Evolutionary conservation across 2,113 vertebrate genomes (phyloP).

Genomic region (Macquaria australasica): DNA sequence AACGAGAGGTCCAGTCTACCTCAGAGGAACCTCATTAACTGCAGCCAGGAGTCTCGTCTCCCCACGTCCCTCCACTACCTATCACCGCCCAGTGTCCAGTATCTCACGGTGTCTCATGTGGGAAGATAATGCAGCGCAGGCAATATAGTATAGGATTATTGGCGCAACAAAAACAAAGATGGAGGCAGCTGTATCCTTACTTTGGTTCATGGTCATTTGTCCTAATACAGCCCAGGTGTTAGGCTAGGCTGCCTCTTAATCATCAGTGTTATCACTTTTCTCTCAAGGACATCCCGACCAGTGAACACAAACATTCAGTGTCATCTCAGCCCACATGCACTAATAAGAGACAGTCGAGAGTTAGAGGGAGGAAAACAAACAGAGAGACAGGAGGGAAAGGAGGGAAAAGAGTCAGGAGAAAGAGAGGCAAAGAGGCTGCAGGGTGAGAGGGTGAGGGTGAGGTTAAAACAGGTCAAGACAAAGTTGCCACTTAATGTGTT

Average conservation of each 20-base stretch:
- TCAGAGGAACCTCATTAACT: conserved; percentile 65
- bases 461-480: conserved; percentile 22
- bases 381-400: conserved; percentile 14
- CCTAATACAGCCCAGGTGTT: conserved; percentile 65
- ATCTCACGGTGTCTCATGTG: conserved; percentile 41
- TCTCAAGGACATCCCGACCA: conserved; percentile 58
- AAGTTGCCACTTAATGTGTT: conserved; percentile 5
- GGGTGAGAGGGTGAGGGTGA: background rate
- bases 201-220: conserved; percentile 43
- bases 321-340: conserved; percentile 57
- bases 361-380: conserved; percentile 43
- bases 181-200: conserved; percentile 41
- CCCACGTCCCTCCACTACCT: conserved; percentile 40
- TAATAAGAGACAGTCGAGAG: conserved; percentile 34
- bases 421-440: conserved; percentile 20
- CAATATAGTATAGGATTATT: conserved; percentile 23
- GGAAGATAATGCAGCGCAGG: conserved; percentile 47
- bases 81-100: conserved; percentile 43
- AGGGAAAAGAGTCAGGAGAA: conserved; percentile 17
- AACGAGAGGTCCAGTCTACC: conserved; percentile 50
- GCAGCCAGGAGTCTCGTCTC: conserved; percentile 51
- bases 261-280: conserved; percentile 47
- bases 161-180: conserved; percentile 50
- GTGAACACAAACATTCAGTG: conserved; percentile 46
- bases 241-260: conserved; percentile 33